These are phyloP conservation scores for Meandrina meandrites DNA, from an alignment of 92 coral and sea anemone genomes.

Conservation along the genomic window DNA sequence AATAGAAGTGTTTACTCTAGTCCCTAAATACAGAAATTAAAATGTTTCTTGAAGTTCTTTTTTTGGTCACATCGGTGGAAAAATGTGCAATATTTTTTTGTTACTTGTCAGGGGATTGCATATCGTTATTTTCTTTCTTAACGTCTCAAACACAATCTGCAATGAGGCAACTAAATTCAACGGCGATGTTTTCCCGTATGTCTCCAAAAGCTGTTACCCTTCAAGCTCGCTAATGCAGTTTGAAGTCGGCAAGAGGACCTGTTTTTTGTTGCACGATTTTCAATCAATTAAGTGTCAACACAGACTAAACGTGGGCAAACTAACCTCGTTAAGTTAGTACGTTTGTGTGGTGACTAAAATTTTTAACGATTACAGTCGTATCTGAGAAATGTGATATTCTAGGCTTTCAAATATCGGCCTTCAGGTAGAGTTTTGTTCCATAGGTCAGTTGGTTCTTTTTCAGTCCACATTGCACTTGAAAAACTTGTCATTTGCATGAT, in stretches of 20 bases:
- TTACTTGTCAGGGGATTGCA: no score
- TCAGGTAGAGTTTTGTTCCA: not conserved
- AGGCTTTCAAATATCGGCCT: not conserved
- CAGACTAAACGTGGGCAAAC: conserved; percentile 3
- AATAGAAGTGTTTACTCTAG: not conserved
- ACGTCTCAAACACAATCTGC: not conserved
- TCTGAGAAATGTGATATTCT: not conserved
- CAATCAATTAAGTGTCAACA: conserved; percentile 19
- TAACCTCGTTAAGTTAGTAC: not conserved
- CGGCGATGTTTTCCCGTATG: not conserved
- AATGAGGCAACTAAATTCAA: not conserved
- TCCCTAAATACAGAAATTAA: not conserved
- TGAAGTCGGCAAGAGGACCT: conserved; percentile 11
- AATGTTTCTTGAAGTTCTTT: not conserved
- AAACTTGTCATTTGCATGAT: not conserved
- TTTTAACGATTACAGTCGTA: not conserved
- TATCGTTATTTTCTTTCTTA: not conserved
- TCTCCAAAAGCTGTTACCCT: not conserved
- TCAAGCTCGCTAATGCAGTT: not conserved
- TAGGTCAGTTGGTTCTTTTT: not conserved
- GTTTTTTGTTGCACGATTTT: not conserved
- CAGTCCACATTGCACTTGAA: not conserved
- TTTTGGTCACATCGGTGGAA: not conserved
- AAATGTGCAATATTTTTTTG: no score
- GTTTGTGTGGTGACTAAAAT: not conserved